phyloP scores from a whole-genome alignment of 1,140 invertebrate genomes.

The Drosophila nasuta region DNA sequence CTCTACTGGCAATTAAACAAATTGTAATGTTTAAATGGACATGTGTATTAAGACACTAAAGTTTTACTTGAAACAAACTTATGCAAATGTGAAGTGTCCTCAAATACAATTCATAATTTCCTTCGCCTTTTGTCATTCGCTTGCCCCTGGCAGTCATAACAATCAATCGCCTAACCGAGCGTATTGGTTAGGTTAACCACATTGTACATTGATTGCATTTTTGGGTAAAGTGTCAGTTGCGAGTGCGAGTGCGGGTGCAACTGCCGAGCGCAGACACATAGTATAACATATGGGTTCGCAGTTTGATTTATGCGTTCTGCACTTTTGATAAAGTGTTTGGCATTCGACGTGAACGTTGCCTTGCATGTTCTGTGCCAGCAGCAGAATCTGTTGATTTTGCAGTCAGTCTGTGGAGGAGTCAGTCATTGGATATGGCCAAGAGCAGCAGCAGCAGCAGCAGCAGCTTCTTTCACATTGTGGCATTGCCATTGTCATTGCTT shows the following conservation, averaged over 20 bases:
- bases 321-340: constrained; percentile 78
- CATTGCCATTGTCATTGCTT: constrained; percentile 66
- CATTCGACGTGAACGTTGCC: constrained; percentile 50
- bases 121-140: neutral
- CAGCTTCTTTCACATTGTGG: constrained; percentile 37
- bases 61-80: too few species aligned
- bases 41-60: too few species aligned
- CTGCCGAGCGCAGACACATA: neutral
- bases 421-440: neutral
- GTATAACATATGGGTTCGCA: neutral
- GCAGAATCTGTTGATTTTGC: constrained; percentile 19
- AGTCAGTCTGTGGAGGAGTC: constrained; percentile 19
- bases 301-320: constrained; percentile 72
- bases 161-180: constrained; percentile 22
- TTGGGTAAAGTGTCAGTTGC: constrained; percentile 48
- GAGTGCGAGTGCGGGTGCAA: neutral
- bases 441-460: constrained; percentile 30
- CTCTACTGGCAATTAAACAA: too few species aligned
- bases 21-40: too few species aligned
- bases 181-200: constrained; percentile 37
- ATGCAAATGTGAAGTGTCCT: neutral
- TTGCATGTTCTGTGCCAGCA: constrained; percentile 1
- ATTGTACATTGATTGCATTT: constrained; percentile 42
- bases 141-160: neutral
- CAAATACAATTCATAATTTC: neutral